These are phyloP conservation scores for Dromococcyx pavoninus DNA, from an alignment of 2,797 vertebrate species.

Conservation along the genomic window DNA sequence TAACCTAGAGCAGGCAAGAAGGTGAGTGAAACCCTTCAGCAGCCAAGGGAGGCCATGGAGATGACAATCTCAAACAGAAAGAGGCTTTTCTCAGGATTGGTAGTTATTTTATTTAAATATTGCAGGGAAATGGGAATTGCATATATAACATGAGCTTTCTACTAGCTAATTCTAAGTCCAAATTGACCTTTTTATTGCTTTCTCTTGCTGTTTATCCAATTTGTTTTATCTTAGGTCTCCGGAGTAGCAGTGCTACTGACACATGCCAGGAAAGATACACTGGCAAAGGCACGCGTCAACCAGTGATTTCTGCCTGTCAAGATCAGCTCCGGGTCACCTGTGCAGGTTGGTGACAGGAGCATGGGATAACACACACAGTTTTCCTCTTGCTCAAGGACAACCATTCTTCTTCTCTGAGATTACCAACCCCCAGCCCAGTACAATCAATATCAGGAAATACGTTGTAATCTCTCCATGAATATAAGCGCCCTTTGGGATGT, in stretches of 20 bases:
- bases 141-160: background rate
- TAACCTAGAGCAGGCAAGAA: background rate
- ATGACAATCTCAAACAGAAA: background rate
- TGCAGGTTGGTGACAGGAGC: background rate
- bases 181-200: constrained; percentile 48
- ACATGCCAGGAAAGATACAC: constrained; percentile 19
- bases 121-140: constrained; percentile 34
- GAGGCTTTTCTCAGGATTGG: background rate
- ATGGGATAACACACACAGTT: background rate
- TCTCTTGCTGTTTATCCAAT: constrained; percentile 48
- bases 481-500: constrained; percentile 35
- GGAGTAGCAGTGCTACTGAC: background rate
- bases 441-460: constrained; percentile 50
- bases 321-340: constrained; percentile 34
- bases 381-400: constrained; percentile 47
- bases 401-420: constrained; percentile 24
- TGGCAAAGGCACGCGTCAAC: background rate
- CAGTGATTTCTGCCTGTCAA: background rate
- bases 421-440: background rate
- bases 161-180: constrained; percentile 39
- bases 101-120: background rate
- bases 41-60: background rate
- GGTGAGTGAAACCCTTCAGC: background rate
- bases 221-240: constrained; percentile 51
- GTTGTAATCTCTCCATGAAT: constrained; percentile 25